Base-by-base conservation (phyloP, 2,888 invertebrate genomes). In the Acleris laterana region DNA sequence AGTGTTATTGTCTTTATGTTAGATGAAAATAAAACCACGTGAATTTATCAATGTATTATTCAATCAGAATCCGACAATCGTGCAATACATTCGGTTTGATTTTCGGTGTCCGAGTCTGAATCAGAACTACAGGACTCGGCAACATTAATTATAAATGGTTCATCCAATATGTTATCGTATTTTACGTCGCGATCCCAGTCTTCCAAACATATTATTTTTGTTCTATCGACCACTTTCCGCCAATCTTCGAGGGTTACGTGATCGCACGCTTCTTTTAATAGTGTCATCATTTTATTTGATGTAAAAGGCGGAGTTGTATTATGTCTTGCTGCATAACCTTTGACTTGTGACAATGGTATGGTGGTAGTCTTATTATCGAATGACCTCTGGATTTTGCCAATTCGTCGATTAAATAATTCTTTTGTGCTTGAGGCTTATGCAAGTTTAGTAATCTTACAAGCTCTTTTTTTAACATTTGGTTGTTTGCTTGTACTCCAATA, bases 271-370 rank as follows among this genome's bases (percentile, higher is more conserved):
- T 66, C 57, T 16, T 62, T 9, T 32, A 66, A 28, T 25, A 66
- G 42, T 9, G 42, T 61, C 51, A 66, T 9, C 61, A 65, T 65
- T 51, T 66, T 61, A 9, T 61, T 66, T 16, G 66, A 25, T 13
- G 66, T 56, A 56, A 66, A 61, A 25, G 65, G 60, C 28, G 65
- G 65, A 32, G 44, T 38, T 6, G 68, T 63, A 25, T 60, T 63
- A 25, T 62, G 63, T 44, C 59, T 60, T n/a, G 68, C 68, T 46
- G 64, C 64, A 60, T 63, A 52, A 63, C 69, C 68, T 66, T 70
- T 72, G 38, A 71, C 44, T 49, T 70, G 67, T 20, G 63, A 62
- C 72, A 73, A 60, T 71, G 70, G 56, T 69, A 72, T 20, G 67
- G 68, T 56, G 70, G 73, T 22, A 69, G 42, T 9, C 69, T 56